Evolutionary conservation across 2,797 vertebrate species (phyloP).

Genomic region (Poeciliopsis gracilis): DNA sequence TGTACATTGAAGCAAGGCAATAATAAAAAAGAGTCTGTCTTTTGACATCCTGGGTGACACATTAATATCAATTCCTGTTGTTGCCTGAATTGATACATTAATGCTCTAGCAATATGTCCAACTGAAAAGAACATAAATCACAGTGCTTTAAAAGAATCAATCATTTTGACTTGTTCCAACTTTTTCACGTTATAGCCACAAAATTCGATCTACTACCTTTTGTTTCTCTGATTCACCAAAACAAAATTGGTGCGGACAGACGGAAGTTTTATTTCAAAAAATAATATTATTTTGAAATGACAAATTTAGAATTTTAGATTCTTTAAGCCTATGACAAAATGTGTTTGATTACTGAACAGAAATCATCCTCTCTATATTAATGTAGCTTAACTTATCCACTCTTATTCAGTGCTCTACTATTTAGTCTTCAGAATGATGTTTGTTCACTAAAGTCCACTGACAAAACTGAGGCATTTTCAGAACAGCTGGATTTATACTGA

Average conservation of each 20-base stretch:
- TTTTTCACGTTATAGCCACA: not conserved
- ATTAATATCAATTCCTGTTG: constrained; percentile 15
- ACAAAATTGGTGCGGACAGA: not conserved
- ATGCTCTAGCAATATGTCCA: not conserved
- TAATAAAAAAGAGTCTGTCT: constrained; percentile 26
- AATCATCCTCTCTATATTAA: not conserved
- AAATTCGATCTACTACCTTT: not conserved
- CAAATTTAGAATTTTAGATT: not conserved
- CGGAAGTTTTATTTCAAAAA: not conserved
- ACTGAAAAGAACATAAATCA: not conserved
- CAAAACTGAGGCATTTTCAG: not conserved
- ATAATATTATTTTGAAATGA: too few species aligned
- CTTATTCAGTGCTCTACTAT: not conserved
- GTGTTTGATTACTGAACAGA: not conserved
- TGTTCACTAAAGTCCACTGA: not conserved
- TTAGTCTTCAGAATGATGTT: not conserved
- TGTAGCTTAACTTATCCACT: not conserved
- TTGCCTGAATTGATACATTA: constrained; percentile 7
- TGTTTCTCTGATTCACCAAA: not conserved
- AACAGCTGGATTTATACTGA: not conserved
- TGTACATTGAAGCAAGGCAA: constrained; percentile 28
- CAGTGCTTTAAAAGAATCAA: not conserved
- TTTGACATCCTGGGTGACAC: constrained; percentile 45
- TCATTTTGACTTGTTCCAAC: not conserved
- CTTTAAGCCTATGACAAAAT: not conserved